A percentile compares a stretch with the other conserved stretches of the same genome.
phyloP scores from a whole-genome alignment of 1,140 invertebrate genomes.

The Drosophila aff. region DNA sequence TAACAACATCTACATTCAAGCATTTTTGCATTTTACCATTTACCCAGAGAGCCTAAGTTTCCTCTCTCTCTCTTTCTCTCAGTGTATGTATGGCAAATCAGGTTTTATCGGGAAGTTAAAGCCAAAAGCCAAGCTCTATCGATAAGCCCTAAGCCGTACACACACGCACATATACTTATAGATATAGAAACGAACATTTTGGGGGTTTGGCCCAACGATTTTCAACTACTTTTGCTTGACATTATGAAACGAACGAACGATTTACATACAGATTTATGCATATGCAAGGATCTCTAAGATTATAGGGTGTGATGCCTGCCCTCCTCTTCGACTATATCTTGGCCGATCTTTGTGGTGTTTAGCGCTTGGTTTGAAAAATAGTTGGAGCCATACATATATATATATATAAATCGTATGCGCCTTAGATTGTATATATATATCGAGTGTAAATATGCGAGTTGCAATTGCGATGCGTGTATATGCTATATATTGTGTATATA shows the following conservation, averaged over 20 bases:
- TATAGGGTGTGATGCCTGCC: conserved; percentile 14
- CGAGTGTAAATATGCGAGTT: conserved; percentile 71
- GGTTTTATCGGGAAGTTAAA: conserved; percentile 24
- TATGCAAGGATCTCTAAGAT: conserved; percentile 25
- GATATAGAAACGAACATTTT: conserved; percentile 44
- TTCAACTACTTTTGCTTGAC: conserved; percentile 44
- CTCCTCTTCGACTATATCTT: conserved; percentile 2
- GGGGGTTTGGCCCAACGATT: conserved; percentile 39
- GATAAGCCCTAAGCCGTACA: conserved; percentile 39
- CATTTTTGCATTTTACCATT: conserved; percentile 17
- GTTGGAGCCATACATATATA: conserved; percentile 44
- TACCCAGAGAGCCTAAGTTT: background rate
- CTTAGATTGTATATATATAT: conserved; percentile 37
- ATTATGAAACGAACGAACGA: conserved; percentile 39
- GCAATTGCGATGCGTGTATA: conserved; percentile 63
- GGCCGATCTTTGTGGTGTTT: conserved; percentile 30
- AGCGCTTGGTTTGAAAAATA: conserved; percentile 37
- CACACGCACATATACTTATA: conserved; percentile 50
- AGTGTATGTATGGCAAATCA: conserved; percentile 16
- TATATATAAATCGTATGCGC: conserved; percentile 34
- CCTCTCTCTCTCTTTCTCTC: background rate
- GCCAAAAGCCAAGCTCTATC: conserved; percentile 42
- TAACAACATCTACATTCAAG: conserved; percentile 40
- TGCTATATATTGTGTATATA: conserved; percentile 53
- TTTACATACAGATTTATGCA: conserved; percentile 48